These are phyloP conservation scores for Anadara kagoshimensis DNA, from an alignment of 1,140 invertebrate genomes.

Conservation along the genomic window DNA sequence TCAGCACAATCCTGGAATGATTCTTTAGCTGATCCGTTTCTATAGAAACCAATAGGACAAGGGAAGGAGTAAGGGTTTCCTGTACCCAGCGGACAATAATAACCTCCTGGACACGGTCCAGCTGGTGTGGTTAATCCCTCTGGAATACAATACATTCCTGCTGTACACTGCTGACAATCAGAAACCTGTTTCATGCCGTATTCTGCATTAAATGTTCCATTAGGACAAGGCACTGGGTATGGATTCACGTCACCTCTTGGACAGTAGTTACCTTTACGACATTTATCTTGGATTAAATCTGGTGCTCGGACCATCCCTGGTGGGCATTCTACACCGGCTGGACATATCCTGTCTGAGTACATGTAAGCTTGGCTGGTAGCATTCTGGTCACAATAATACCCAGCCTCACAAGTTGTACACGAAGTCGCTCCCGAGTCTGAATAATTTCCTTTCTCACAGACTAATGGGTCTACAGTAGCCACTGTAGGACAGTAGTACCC, in stretches of 20 bases:
- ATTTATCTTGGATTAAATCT: conserved; percentile 60
- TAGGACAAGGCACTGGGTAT: conserved; percentile 66
- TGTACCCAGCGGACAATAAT: conserved; percentile 64
- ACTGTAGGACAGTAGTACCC: conserved; percentile 65
- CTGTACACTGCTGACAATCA: conserved; percentile 66
- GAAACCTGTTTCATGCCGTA: conserved; percentile 57
- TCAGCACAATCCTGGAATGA: conserved; percentile 70
- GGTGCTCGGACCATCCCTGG: conserved; percentile 64
- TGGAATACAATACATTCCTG: conserved; percentile 62
- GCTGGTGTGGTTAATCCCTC: conserved; percentile 54
- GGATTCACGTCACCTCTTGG: conserved; percentile 65
- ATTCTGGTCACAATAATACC: conserved; percentile 67
- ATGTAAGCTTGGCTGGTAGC: conserved; percentile 64
- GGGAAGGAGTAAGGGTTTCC: conserved; percentile 55
- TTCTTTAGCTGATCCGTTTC: conserved; percentile 67
- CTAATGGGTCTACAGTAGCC: conserved; percentile 52
- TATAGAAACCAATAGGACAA: conserved; percentile 70
- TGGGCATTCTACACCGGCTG: conserved; percentile 68
- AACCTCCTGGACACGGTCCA: conserved; percentile 61
- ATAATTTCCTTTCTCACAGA: conserved; percentile 70
- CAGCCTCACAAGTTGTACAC: conserved; percentile 64
- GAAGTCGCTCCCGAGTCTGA: conserved; percentile 57
- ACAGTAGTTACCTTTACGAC: conserved; percentile 68
- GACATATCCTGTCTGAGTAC: conserved; percentile 59
- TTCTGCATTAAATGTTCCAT: conserved; percentile 67